A percentile compares a stretch with the other conserved stretches of the same genome.
These are phyloP conservation scores for Nomada ruficornis DNA, from an alignment of 2,888 invertebrate genomes.

Conservation along the genomic window DNA sequence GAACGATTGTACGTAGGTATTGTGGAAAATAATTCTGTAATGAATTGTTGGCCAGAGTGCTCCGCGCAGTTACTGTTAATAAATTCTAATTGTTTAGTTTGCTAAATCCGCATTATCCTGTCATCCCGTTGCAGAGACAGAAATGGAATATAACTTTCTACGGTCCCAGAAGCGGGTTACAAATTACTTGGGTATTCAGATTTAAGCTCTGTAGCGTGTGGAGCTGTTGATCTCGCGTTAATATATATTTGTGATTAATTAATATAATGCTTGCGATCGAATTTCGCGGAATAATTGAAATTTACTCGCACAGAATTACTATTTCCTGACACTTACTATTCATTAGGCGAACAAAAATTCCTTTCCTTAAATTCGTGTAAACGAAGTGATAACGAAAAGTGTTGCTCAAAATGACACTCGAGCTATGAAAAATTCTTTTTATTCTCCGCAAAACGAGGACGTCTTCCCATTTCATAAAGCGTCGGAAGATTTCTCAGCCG, in stretches of 20 bases:
- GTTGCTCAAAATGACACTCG: not conserved
- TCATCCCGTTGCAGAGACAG: conserved; percentile 7
- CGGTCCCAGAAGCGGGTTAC: conserved; percentile 1
- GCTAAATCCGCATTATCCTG: conserved; percentile 12
- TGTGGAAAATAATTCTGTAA: not conserved
- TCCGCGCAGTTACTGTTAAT: conserved; percentile 1
- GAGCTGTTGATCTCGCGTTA: not conserved
- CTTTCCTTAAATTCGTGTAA: too few relatives aligned
- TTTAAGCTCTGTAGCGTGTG: not conserved
- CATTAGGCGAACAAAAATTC: too few relatives aligned
- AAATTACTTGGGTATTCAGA: conserved; percentile 30
- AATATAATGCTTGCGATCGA: not conserved
- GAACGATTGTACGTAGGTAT: too few relatives aligned
- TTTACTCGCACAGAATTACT: too few relatives aligned
- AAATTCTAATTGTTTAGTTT: conserved; percentile 26
- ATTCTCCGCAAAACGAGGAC: not conserved
- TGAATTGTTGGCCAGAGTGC: not conserved
- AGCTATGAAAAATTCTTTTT: not conserved
- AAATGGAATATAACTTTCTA: conserved; percentile 19
- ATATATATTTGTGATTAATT: not conserved
- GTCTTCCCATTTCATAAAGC: not conserved
- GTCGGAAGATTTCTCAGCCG: not conserved
- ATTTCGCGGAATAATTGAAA: too few relatives aligned
- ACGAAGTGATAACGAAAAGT: too few relatives aligned
- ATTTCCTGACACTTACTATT: too few relatives aligned